Evolutionary conservation across 2,888 invertebrate species (phyloP).

Genomic region (Sarcophaga caerulescens): DNA sequence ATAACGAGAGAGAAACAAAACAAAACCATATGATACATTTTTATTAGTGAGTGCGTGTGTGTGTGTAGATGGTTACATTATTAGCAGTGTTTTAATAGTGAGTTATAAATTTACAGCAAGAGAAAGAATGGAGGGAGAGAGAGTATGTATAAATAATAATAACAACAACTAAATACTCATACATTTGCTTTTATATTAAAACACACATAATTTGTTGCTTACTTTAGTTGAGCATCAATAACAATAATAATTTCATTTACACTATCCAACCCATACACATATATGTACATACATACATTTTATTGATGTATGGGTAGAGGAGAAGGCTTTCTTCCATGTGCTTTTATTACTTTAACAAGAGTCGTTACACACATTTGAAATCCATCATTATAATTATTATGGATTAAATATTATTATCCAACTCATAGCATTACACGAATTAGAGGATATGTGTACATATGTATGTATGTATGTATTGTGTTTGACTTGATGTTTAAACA

Average conservation of each 20-base stretch:
- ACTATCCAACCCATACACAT: too few species aligned
- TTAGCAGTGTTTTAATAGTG: neutral
- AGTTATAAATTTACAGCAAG: neutral
- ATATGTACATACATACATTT: neutral
- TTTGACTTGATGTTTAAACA: too few species aligned
- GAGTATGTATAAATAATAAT: neutral
- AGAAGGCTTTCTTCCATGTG: too few species aligned
- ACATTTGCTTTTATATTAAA: neutral
- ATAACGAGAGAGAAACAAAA: neutral
- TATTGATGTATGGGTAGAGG: neutral
- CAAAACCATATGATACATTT: slow-evolving; percentile 8
- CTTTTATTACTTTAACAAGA: too few species aligned
- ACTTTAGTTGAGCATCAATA: neutral
- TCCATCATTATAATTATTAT: too few species aligned
- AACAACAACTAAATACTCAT: neutral
- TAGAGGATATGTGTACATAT: too few species aligned
- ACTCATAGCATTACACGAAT: too few species aligned
- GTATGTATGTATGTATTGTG: too few species aligned
- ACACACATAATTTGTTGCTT: neutral
- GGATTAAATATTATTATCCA: too few species aligned
- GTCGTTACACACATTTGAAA: too few species aligned
- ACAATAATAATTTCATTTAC: too few species aligned
- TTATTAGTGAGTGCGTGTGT: neutral
- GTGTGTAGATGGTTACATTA: neutral
- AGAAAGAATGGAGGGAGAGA: neutral